Evolutionary conservation across 1,140 invertebrate species (phyloP).

Genomic region (Octopus bimaculoides): DNA sequence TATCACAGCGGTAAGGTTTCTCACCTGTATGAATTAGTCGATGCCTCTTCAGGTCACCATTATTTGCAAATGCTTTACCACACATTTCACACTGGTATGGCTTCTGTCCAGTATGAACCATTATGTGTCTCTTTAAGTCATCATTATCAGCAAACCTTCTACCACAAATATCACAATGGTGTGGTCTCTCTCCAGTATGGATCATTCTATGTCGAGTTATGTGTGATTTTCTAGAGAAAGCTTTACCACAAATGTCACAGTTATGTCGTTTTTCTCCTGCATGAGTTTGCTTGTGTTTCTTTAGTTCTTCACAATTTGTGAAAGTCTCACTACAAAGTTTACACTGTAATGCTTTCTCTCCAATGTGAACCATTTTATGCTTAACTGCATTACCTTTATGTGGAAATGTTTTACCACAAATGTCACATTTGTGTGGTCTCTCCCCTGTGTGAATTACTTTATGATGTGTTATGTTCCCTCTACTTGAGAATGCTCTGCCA

Average conservation of each 20-base stretch:
- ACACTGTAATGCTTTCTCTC: constrained; percentile 17
- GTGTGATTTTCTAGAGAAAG: not conserved
- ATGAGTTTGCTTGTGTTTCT: not conserved
- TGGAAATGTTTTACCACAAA: not conserved
- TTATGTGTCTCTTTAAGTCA: not conserved
- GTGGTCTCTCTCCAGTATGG: not conserved
- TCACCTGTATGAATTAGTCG: constrained; percentile 12
- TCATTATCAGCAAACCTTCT: not conserved
- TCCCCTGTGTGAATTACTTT: constrained; percentile 13
- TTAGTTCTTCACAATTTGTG: not conserved
- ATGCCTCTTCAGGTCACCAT: constrained; percentile 8
- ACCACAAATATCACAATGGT: not conserved
- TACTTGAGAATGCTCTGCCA: constrained; percentile 79
- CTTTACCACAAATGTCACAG: not conserved
- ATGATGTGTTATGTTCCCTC: constrained; percentile 21
- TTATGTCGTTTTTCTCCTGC: not conserved
- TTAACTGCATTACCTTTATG: not conserved
- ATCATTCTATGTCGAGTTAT: not conserved
- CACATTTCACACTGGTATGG: constrained; percentile 14
- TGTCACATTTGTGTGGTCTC: constrained; percentile 15
- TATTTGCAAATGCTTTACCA: not conserved
- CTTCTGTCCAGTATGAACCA: not conserved
- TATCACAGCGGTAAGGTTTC: constrained; percentile 16
- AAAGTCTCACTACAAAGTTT: not conserved
- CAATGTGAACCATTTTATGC: constrained; percentile 15